These are phyloP conservation scores for Ammospiza nelsoni DNA, from an alignment of 2,113 vertebrate genomes.

Conservation along the genomic window DNA sequence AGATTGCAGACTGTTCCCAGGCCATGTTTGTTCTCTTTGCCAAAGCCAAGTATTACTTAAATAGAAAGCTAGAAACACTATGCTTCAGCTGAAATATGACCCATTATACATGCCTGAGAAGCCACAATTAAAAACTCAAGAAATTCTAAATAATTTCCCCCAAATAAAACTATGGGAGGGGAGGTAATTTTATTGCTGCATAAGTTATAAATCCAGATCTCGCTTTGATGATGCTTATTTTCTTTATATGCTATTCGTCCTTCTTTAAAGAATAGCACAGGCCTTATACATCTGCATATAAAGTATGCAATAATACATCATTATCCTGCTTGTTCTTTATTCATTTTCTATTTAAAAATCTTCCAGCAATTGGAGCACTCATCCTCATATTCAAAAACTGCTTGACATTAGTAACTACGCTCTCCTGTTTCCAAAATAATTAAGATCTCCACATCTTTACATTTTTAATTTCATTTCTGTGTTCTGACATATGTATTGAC, in stretches of 20 bases:
- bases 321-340: background rate
- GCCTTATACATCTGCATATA: background rate
- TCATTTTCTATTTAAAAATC: background rate
- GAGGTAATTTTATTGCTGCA: background rate
- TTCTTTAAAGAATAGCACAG: background rate
- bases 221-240: background rate
- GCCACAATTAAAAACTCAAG: background rate
- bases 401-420: background rate
- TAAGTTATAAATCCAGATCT: background rate
- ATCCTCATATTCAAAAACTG: background rate
- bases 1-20: constrained; percentile 1
- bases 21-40: background rate
- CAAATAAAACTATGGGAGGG: background rate
- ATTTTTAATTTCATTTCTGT: background rate
- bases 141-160: background rate
- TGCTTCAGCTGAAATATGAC: background rate
- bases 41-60: constrained; percentile 17
- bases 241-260: background rate
- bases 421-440: background rate
- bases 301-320: background rate
- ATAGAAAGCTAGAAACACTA: background rate
- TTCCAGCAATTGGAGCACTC: background rate
- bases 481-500: background rate
- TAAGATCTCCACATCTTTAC: background rate
- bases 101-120: background rate